These are phyloP conservation scores for Tachyglossus aculeatus DNA, from an alignment of 2,797 vertebrate genomes.

Conservation along the genomic window DNA sequence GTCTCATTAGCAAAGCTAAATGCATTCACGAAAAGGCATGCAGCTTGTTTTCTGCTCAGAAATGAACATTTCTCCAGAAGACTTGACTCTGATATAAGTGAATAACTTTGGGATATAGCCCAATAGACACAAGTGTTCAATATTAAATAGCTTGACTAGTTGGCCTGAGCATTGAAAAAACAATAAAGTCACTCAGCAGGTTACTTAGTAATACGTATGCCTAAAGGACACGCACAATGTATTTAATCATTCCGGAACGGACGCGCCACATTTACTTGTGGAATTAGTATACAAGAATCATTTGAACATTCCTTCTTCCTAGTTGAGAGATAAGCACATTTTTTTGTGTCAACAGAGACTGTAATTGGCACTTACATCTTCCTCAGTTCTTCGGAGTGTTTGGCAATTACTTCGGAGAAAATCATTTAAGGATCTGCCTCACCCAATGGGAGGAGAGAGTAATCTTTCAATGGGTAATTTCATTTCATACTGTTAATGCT, in stretches of 20 bases:
- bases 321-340: background rate
- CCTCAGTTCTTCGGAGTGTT: background rate
- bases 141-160: too few species aligned
- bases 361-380: slow-evolving; percentile 3
- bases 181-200: too few species aligned
- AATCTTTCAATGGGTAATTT: background rate
- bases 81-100: background rate
- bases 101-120: background rate
- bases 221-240: background rate
- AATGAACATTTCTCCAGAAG: background rate
- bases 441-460: background rate
- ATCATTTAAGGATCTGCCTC: background rate
- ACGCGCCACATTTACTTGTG: background rate
- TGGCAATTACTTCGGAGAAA: slow-evolving; percentile 2
- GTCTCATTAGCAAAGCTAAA: background rate
- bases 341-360: background rate
- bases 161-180: background rate
- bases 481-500: background rate
- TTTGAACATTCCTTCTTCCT: background rate
- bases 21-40: background rate
- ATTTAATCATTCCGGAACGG: background rate
- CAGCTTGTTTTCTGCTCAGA: background rate
- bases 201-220: background rate
- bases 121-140: background rate
- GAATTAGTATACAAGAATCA: background rate